Percentiles rank a stretch among this genome's conserved stretches.
Evolutionary conservation across 2,888 invertebrate species (phyloP).

Genomic region (Drosophila neotestacea): DNA sequence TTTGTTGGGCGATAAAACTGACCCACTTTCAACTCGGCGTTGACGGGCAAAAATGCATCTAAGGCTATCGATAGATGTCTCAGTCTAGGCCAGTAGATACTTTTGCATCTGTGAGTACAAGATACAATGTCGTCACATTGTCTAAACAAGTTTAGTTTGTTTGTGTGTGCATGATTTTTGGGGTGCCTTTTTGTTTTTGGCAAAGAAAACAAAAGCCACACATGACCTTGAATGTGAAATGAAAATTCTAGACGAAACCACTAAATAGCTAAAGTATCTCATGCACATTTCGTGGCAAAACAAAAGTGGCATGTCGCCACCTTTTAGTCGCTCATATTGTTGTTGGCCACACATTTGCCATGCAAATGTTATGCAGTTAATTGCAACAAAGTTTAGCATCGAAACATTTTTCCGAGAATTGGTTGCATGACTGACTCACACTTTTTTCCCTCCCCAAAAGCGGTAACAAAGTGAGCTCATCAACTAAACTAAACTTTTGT

Average conservation of each 20-base stretch:
- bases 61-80: slow-evolving; percentile 44
- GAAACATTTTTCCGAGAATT: slow-evolving; percentile 42
- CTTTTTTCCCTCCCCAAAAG: background rate
- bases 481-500: slow-evolving; percentile 8
- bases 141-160: slow-evolving; percentile 28
- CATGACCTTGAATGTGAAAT: slow-evolving; percentile 66
- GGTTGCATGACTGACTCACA: slow-evolving; percentile 69
- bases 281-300: slow-evolving; percentile 29
- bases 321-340: slow-evolving; percentile 9
- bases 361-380: slow-evolving; percentile 48
- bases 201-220: slow-evolving; percentile 36
- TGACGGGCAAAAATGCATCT: slow-evolving; percentile 32
- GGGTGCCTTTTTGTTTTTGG: slow-evolving; percentile 35
- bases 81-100: slow-evolving; percentile 53
- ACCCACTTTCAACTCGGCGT: slow-evolving; percentile 64
- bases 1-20: slow-evolving; percentile 70
- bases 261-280: slow-evolving; percentile 12
- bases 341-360: slow-evolving; percentile 16
- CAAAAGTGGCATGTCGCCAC: slow-evolving; percentile 53
- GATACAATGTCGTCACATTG: slow-evolving; percentile 27
- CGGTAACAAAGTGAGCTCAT: slow-evolving; percentile 46
- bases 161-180: background rate
- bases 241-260: slow-evolving; percentile 58
- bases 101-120: slow-evolving; percentile 3
- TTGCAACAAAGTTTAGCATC: slow-evolving; percentile 54